These are phyloP conservation scores for Psettodes erumei DNA, from an alignment of 2,113 vertebrate genomes.

Conservation along the genomic window DNA sequence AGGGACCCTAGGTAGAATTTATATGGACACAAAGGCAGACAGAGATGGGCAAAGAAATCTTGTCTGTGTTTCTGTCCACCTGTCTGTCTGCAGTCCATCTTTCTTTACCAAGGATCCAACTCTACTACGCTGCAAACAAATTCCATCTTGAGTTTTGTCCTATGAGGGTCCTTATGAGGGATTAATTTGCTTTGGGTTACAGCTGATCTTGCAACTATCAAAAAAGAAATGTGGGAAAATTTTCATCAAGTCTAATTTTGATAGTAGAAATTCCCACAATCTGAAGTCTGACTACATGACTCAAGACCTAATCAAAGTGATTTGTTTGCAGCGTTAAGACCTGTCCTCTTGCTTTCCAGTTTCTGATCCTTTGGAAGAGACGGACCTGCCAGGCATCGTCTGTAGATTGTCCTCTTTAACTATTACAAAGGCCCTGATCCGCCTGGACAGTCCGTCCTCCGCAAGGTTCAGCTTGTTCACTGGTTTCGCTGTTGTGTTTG, in stretches of 20 bases:
- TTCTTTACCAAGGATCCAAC: slow-evolving; percentile 31
- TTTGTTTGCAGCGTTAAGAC: slow-evolving; percentile 34
- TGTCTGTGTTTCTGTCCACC: slow-evolving; percentile 2
- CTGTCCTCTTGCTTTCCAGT: slow-evolving; percentile 17
- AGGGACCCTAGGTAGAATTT: slow-evolving; percentile 18
- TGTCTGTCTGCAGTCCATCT: background rate
- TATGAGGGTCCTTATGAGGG: no score
- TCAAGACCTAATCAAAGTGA: slow-evolving; percentile 4
- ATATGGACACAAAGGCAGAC: slow-evolving; percentile 3
- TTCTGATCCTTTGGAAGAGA: slow-evolving; percentile 56
- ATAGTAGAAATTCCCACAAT: background rate
- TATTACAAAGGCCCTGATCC: slow-evolving; percentile 84
- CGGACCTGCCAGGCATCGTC: slow-evolving; percentile 75
- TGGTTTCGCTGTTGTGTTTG: slow-evolving; percentile 12
- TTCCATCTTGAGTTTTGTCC: background rate
- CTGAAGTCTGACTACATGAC: slow-evolving; percentile 1
- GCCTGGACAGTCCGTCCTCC: slow-evolving; percentile 64
- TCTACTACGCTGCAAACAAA: slow-evolving; percentile 36
- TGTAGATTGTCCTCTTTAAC: slow-evolving; percentile 85
- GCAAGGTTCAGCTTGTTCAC: slow-evolving; percentile 32
- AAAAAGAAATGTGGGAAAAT: background rate
- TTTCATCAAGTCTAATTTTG: background rate
- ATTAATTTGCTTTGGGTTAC: background rate
- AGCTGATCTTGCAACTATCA: background rate
- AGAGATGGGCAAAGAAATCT: slow-evolving; percentile 2